Conservation (phyloP, 2,797 vertebrate genomes). For the Thamnophis elegans region DNA sequence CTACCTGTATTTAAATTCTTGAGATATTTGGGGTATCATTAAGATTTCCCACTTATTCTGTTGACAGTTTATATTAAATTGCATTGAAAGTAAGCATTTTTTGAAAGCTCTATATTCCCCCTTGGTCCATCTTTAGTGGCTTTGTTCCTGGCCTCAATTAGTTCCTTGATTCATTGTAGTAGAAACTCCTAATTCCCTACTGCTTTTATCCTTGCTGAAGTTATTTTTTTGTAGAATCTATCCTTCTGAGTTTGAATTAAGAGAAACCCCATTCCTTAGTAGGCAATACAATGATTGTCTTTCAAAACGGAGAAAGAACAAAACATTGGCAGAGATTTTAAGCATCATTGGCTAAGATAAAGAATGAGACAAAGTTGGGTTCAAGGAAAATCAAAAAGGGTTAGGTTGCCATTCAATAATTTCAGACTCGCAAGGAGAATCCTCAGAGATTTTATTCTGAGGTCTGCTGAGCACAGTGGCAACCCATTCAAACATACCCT, state of each 20-base stretch:
- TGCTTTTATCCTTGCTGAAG: constrained; percentile 48
- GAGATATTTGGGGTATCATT: constrained; percentile 35
- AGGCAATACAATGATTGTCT: constrained; percentile 64
- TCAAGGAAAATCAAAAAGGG: neutral
- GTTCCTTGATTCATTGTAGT: constrained; percentile 42
- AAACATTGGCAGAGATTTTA: constrained; percentile 78
- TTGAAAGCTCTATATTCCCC: constrained; percentile 40
- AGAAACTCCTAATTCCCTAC: constrained; percentile 35
- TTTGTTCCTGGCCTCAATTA: constrained; percentile 55
- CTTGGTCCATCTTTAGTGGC: constrained; percentile 53
- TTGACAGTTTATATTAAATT: constrained; percentile 29
- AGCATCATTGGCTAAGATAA: constrained; percentile 44
- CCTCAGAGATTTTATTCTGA: constrained; percentile 26
- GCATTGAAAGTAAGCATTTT: constrained; percentile 33
- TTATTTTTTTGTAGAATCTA: constrained; percentile 48
- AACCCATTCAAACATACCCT: constrained; percentile 36
- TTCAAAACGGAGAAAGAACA: constrained; percentile 75
- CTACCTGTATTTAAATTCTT: neutral
- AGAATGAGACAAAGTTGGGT: neutral
- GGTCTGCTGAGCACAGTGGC: constrained; percentile 41
- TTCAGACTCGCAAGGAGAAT: constrained; percentile 42
- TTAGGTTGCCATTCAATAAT: constrained; percentile 19
- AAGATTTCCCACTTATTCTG: neutral
- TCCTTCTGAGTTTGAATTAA: constrained; percentile 48
- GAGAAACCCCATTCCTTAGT: constrained; percentile 51